Evolutionary conservation across 2,113 vertebrate species (phyloP), one percentile per base, ranked within the genome.

Genomic region (Tetrao urogallus): DNA sequence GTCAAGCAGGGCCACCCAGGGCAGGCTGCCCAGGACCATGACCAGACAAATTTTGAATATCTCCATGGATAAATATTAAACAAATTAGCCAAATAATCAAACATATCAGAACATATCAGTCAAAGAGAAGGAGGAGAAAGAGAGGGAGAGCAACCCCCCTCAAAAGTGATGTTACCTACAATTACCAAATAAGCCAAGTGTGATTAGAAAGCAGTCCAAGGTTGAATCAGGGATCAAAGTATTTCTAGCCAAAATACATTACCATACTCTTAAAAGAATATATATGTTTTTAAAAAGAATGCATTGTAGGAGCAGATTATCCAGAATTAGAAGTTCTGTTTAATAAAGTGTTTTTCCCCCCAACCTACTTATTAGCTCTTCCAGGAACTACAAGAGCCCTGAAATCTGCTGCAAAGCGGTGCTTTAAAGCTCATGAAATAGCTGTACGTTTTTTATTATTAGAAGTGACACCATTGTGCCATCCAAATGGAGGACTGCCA

Each of bases 401-500:
- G 95, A 96, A 95, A 54, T 93, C 94, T 96, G 93, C 95, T 95
- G 95, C 86, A 97, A 95, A 95, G 92, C 27, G 54, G 84, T 89
- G 86, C 95, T 95, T 95, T 96, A 92, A 93, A 97, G 86, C 96
- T 89, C 92, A 60, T 93, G 84, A 95, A 97, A 95, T 2, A n/a
- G 92, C 86, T 96, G 88, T 61, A 88, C 6, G 8, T 95, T 89
- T 89, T 78, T 95, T 84, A 91, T 95, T 95, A 97, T 97, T 95
- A 95, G 93, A 95, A 96, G 88, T 89, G 96, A 97, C 92, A 96
- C 92, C 79, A 66, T 93, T 88, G 89, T 93, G 84, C 90, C 0
- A 0, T 96, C 96, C 96, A 97, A 95, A 95, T 97, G 96, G 96
- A 97, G 92, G 42, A 54, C 79, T 97, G 96, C 96, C 96, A 97